Percentiles rank a stretch among this genome's conserved stretches.
phyloP scores from a whole-genome alignment of 2,888 invertebrate genomes.

The Acanthoscelides obtectus region DNA sequence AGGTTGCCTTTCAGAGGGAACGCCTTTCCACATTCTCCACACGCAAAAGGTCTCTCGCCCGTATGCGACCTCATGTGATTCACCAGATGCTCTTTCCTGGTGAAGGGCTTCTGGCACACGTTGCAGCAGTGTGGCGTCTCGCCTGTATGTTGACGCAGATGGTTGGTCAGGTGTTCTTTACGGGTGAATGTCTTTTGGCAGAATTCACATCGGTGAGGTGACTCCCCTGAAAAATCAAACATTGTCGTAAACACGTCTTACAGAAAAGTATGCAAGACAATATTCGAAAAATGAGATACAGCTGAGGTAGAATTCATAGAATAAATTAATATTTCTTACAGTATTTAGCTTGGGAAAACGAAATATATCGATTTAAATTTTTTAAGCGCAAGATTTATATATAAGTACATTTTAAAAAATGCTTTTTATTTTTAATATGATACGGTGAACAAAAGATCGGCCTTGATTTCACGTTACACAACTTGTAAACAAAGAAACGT shows the following conservation, averaged over 20 bases:
- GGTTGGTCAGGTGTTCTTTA: conserved; percentile 69
- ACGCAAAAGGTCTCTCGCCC: conserved; percentile 77
- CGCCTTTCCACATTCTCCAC: conserved; percentile 81
- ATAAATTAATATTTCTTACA: too few relatives aligned
- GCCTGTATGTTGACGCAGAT: conserved; percentile 67
- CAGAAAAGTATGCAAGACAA: not conserved
- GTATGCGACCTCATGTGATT: conserved; percentile 77
- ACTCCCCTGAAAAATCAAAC: conserved; percentile 50
- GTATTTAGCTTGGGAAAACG: too few relatives aligned
- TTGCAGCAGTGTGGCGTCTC: conserved; percentile 70
- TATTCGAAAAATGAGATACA: not conserved
- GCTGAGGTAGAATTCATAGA: too few relatives aligned
- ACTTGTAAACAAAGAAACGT: too few relatives aligned
- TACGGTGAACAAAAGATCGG: too few relatives aligned
- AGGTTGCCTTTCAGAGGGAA: conserved; percentile 79
- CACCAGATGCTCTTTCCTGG: conserved; percentile 67
- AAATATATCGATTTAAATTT: too few relatives aligned
- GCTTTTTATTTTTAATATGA: too few relatives aligned
- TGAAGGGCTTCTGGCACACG: conserved; percentile 69
- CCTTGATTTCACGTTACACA: too few relatives aligned
- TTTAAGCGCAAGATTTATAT: too few relatives aligned
- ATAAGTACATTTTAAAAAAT: too few relatives aligned
- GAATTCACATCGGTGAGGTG: conserved; percentile 66
- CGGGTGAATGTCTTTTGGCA: conserved; percentile 67
- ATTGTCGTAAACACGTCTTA: not conserved